Evolutionary conservation across 2,113 vertebrate genomes (phyloP).

Genomic region (Phylloscopus whistleri): DNA sequence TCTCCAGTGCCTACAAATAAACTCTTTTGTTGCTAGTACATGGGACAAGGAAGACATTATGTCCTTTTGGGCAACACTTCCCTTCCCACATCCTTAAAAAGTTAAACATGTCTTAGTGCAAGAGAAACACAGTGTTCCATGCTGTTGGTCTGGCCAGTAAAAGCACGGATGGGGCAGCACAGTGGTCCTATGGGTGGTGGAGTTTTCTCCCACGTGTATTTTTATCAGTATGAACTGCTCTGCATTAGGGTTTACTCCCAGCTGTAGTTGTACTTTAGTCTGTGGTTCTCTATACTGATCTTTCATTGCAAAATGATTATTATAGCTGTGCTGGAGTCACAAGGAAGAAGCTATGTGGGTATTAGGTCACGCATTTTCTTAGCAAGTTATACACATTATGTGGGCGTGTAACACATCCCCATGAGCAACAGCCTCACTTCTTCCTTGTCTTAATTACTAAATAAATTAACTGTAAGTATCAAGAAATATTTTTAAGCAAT

Average conservation of each 20-base stretch:
- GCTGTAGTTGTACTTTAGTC: neutral
- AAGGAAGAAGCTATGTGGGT: neutral
- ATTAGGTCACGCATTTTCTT: neutral
- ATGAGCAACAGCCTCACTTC: neutral
- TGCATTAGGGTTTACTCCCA: neutral
- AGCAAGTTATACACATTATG: neutral
- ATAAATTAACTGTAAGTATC: conserved; percentile 7
- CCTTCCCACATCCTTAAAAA: neutral
- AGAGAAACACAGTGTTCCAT: rapidly evolving
- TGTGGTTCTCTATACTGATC: neutral
- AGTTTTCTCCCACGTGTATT: neutral
- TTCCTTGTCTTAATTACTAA: conserved; percentile 16
- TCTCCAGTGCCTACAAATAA: neutral
- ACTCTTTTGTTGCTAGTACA: neutral
- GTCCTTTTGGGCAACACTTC: neutral
- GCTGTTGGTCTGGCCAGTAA: neutral
- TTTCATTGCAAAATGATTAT: neutral
- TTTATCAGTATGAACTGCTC: neutral
- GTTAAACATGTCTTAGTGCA: neutral
- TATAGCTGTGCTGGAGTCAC: neutral
- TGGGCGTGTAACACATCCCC: neutral
- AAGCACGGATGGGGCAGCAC: neutral
- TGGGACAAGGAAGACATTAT: neutral
- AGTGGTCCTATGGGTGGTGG: neutral
- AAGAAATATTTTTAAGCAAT: neutral